Percentiles rank a stretch among this genome's conserved stretches.
These are phyloP conservation scores for Macroglossus sobrinus DNA, from an alignment of 2,113 vertebrate genomes.

Conservation along the genomic window DNA sequence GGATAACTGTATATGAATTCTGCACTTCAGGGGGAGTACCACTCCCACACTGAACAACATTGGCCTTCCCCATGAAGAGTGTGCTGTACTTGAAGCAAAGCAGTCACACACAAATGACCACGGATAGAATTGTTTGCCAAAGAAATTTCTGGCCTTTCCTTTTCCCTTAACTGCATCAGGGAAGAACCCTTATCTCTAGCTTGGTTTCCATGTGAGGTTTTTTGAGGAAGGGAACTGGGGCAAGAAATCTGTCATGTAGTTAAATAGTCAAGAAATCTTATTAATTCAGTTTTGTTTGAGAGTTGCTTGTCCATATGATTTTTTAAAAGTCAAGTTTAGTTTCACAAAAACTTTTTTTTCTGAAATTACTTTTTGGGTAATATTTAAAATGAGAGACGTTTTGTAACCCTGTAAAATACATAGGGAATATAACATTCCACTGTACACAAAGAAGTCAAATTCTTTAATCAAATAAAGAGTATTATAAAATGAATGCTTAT, in stretches of 20 bases:
- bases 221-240: slow-evolving; percentile 49
- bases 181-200: slow-evolving; percentile 46
- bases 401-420: slow-evolving; percentile 88
- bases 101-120: not conserved
- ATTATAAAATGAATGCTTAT: slow-evolving; percentile 80
- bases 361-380: slow-evolving; percentile 77
- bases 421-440: slow-evolving; percentile 93
- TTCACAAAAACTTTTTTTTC: slow-evolving; percentile 74
- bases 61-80: not conserved
- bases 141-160: slow-evolving; percentile 75
- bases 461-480: slow-evolving; percentile 95
- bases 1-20: not conserved
- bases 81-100: not conserved
- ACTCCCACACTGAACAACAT: not conserved
- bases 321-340: slow-evolving; percentile 80
- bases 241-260: slow-evolving; percentile 57
- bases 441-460: slow-evolving; percentile 83
- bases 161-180: slow-evolving; percentile 44
- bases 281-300: slow-evolving; percentile 57
- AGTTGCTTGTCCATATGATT: slow-evolving; percentile 83
- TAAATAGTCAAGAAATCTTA: slow-evolving; percentile 53
- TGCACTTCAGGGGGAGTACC: not conserved
- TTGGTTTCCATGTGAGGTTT: slow-evolving; percentile 51
- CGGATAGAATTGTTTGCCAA: slow-evolving; percentile 72
- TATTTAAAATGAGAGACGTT: slow-evolving; percentile 80